These are phyloP conservation scores for Nycteola revayana DNA, from an alignment of 2,888 invertebrate genomes.

Conservation along the genomic window DNA sequence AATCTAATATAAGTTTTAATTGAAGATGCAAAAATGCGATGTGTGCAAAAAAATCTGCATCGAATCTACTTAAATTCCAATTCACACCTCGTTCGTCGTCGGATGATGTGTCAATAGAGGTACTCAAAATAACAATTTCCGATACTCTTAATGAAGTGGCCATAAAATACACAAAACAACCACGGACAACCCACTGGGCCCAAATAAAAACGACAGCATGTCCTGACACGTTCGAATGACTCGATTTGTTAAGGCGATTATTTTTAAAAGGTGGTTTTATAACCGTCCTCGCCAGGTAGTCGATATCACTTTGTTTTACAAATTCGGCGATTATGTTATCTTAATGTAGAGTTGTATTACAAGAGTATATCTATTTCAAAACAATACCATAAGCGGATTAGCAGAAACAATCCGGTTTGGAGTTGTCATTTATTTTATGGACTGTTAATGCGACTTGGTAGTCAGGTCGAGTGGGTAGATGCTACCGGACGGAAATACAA, in stretches of 20 bases:
- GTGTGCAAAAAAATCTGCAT: too few relatives aligned
- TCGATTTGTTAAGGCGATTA: conserved; percentile 73
- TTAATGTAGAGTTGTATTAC: too few relatives aligned
- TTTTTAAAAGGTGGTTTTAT: conserved; percentile 45
- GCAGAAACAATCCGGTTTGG: too few relatives aligned
- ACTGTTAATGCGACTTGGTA: too few relatives aligned
- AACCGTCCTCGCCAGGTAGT: conserved; percentile 49
- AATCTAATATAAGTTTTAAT: too few relatives aligned
- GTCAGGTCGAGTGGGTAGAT: too few relatives aligned
- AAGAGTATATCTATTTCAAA: too few relatives aligned
- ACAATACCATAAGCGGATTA: too few relatives aligned
- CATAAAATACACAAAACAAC: conserved; percentile 73
- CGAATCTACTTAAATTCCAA: too few relatives aligned
- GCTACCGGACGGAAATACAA: conserved; percentile 8
- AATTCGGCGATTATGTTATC: conserved; percentile 61
- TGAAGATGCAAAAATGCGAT: too few relatives aligned
- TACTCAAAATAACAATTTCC: conserved; percentile 50
- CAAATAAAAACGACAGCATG: conserved; percentile 69
- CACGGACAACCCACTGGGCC: conserved; percentile 64
- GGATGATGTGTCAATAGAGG: conserved; percentile 62
- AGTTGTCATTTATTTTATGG: too few relatives aligned
- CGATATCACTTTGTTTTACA: conserved; percentile 59
- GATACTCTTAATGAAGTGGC: conserved; percentile 67
- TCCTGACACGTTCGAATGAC: conserved; percentile 73
- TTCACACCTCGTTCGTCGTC: conserved; percentile 13